phyloP scores from a whole-genome alignment of 2,113 vertebrate genomes.

The Hypomesus transpacificus region DNA sequence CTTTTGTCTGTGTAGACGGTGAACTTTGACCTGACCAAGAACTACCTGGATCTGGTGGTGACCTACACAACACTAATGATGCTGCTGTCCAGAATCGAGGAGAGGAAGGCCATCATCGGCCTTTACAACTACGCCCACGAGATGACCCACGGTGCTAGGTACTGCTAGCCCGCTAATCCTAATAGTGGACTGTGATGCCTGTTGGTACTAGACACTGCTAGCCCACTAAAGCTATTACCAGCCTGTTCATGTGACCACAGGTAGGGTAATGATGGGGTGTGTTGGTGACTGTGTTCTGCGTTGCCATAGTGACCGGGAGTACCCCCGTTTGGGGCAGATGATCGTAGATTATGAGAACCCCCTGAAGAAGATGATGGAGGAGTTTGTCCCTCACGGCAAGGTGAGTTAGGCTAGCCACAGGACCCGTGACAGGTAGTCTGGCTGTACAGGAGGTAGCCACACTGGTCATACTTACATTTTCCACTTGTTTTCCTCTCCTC shows the following conservation, averaged over 20 bases:
- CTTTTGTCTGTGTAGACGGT: constrained; percentile 79
- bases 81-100: constrained; percentile 94
- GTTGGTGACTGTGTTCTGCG: constrained; percentile 8
- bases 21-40: constrained; percentile 98
- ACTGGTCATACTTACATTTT: background rate
- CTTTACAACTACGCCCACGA: constrained; percentile 98
- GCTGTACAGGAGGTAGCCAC: background rate
- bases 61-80: constrained; percentile 98
- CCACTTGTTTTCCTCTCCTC: background rate
- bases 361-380: constrained; percentile 99
- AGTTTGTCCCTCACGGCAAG: constrained; percentile 98
- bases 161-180: constrained; percentile 18
- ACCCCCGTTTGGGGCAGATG: constrained; percentile 97
- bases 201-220: background rate
- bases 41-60: constrained; percentile 97
- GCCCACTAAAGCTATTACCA: too few species aligned
- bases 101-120: constrained; percentile 97
- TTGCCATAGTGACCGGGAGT: constrained; percentile 88
- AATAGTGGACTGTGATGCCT: background rate
- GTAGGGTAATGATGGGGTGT: background rate
- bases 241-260: background rate
- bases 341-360: constrained; percentile 99
- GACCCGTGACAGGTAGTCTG: background rate
- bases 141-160: constrained; percentile 98
- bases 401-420: constrained; percentile 52